phyloP scores from a whole-genome alignment of 2,797 vertebrate genomes.

The Gallinago stenura region DNA sequence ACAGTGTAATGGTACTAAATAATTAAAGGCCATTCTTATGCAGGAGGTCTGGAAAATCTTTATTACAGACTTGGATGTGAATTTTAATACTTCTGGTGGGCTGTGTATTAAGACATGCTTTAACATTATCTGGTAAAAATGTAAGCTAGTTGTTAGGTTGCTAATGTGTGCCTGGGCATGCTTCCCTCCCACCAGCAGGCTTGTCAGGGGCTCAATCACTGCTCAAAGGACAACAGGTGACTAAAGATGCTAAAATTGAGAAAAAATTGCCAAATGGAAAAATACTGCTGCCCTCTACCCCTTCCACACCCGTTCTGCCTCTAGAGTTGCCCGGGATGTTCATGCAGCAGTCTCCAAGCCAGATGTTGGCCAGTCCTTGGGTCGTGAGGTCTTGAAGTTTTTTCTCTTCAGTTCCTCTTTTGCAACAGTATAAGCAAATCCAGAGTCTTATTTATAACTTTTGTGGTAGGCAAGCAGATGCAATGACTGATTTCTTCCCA shows the following conservation, averaged over 20 bases:
- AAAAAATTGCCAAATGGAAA: background rate
- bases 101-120: slow-evolving; percentile 28
- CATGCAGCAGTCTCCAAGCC: background rate
- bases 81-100: slow-evolving; percentile 38
- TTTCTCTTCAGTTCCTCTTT: background rate
- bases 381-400: background rate
- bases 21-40: slow-evolving; percentile 26
- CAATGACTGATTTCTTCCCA: background rate
- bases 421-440: background rate
- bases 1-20: background rate
- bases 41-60: slow-evolving; percentile 32
- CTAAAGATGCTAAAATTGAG: slow-evolving; percentile 1
- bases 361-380: background rate
- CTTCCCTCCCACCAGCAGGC: slow-evolving; percentile 28
- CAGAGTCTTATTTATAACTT: background rate
- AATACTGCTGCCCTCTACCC: background rate
- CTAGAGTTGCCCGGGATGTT: background rate
- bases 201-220: background rate
- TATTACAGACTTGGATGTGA: slow-evolving; percentile 26
- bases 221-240: slow-evolving; percentile 4
- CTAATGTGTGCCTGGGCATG: slow-evolving; percentile 29
- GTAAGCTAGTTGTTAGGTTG: slow-evolving; percentile 11
- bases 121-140: slow-evolving; percentile 36
- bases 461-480: background rate
- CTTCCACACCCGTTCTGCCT: background rate